Base-by-base conservation (phyloP, 2,113 vertebrate species). In the Larimichthys crocea region DNA sequence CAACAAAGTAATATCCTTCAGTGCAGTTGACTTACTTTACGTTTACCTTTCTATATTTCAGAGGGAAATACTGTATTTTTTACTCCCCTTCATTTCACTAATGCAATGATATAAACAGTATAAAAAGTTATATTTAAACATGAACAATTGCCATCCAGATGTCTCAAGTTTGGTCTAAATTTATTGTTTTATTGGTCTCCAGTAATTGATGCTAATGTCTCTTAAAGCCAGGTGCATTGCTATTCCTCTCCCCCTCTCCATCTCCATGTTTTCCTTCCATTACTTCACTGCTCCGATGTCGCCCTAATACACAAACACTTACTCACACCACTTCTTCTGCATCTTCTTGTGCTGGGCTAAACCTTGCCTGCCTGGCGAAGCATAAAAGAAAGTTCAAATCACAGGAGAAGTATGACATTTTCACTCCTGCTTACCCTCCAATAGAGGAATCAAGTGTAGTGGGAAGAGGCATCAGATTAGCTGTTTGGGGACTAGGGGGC, bases 401-500 rank as follows among this genome's bases (percentile, higher is more conserved):
- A 66, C 84, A 59, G 79, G 83, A 86, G 79, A 73, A 84, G 87
- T 84, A 87, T 91, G 79, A 82, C 88, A 80, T 91, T 90, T 86
- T 85, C 86, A 85, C 87, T 86, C 88, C 84, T 48, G 11, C 91
- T 84, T 74, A 77, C 84, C 85, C 86, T 80, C 77, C 73, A 63
- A 68, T 31, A 3, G 64, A 82, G 83, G 77, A 90, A 49, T 84
- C 79, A 72, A 89, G 84, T 80, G 76, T 46, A 72, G 78, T 68
- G 67, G 67, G 74, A 79, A 79, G 74, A 84, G 78, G 91, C 81
- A 86, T 90, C 86, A 89, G 89, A 91, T 88, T 89, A 90, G 79
- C 86, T 10, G 80, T 48, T 78, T 26, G 82, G 72, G 80, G 87
- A 88, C 76, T 77, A 22, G 67, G 83, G 87, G 86, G 88, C 76